Conservation (phyloP, 2,888 invertebrate species). For the Melinopterus prodromus region DNA sequence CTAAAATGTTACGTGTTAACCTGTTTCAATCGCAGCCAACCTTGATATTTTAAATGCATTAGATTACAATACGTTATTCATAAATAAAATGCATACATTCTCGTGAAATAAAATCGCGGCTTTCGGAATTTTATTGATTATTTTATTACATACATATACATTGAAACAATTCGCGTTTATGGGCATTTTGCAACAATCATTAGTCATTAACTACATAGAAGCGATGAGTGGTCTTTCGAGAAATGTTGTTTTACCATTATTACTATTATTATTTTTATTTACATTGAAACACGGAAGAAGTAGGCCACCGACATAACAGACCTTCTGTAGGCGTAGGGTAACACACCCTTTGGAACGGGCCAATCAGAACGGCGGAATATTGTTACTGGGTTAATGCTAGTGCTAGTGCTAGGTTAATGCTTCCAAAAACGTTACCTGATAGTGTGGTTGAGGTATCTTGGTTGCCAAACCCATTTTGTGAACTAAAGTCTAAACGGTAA, state of each 20-base stretch:
- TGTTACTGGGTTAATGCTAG: background rate
- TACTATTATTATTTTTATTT: no score
- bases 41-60: conserved; percentile 31
- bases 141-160: no score
- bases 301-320: background rate
- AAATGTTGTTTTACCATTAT: no score
- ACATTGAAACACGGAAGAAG: background rate
- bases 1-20: conserved; percentile 8
- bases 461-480: conserved; percentile 33
- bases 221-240: no score
- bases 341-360: conserved; percentile 27
- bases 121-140: no score
- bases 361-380: conserved; percentile 15
- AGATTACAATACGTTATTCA: background rate
- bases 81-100: no score
- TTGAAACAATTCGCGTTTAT: no score
- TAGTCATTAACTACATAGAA: no score
- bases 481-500: background rate
- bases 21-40: conserved; percentile 28
- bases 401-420: background rate
- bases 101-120: no score
- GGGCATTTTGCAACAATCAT: no score
- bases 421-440: conserved; percentile 22
- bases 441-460: conserved; percentile 30
- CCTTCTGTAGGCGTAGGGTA: conserved; percentile 6